Base-by-base conservation (phyloP, 2,888 invertebrate genomes). In the Campopleginae sp. region DNA sequence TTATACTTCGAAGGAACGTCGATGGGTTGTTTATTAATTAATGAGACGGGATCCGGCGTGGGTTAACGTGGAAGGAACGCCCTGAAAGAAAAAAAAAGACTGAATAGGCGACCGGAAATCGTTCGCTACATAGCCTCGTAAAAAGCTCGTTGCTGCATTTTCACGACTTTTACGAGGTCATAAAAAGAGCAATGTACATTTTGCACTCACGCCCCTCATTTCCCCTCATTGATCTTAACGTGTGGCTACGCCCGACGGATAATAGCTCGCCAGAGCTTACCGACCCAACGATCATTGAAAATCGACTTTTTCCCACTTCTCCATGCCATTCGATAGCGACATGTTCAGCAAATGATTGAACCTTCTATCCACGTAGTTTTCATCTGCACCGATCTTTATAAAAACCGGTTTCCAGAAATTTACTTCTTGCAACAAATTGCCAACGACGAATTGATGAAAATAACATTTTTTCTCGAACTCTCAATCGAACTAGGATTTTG, bases 161-260 rank as follows among this genome's bases (percentile, higher is more conserved):
- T 80, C 66, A 74, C 80, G 72, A 77, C 61, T 80, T 84, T 84
- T 80, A 80, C 77, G 84, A 84, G 42, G 72, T 51, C 77, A 84
- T 84, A 84, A 84, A 84, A 84, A 84, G 72, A 77, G 77, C 46
- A 58, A 72, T 58, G 84, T 71, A 84, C 84, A 76, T 77, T 84
- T 80, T 80, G 66, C 80, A 77, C 72, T 51, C 71, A 65, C 77
- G 51, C 72, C 61, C 58, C 66, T 27, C 12, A 72, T 77, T 80
- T 84, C 72, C 31, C 63, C 72, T 72, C 76, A 72, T 77, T 48
- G 80, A 31, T 66, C 76, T 71, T 70, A 38, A 65, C 42, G 44
- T n/a, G 75, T 31, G 75, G 46, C 46, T 46, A 48, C 31, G n/a
- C 33, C 70, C 23, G 46, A 71, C 46, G 70, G 44, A 76, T 71